Evolutionary conservation across 2,113 vertebrate species (phyloP), one percentile per base, ranked within the genome.

Genomic region (Paedocypris sp.): DNA sequence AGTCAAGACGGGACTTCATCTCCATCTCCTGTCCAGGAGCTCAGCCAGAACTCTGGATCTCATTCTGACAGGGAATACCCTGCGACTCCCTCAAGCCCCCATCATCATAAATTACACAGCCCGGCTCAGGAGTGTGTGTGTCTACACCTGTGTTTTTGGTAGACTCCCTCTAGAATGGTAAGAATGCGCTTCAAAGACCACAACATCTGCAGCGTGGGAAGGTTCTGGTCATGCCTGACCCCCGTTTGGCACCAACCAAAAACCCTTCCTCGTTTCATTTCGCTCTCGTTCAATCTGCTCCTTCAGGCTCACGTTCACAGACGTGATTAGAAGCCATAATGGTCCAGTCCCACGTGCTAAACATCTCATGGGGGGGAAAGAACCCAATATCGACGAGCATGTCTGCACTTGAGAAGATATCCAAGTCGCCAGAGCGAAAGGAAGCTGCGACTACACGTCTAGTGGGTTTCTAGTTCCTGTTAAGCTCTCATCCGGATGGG

Each of bases 141-240:
- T 51, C 46, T 15, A 47, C 47, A 43, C 35, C 29, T 47, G 9
- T 54, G 33, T 33, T 42, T 36, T 43, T 35, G 45, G 43, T 60
- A 43, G 39, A 59, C 46, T 57, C 45, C 50, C 33, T 41, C 46
- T 53, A 41, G 52, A 39, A 62, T 43, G 36, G 32, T 43, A 47
- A 53, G 49, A 63, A 71, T 60, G 48, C 35, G 23, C 62, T 71
- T 68, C 57, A 68, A 59, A 65, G 62, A 43, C 15, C 25, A 48
- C 19, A 54, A 46, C 68, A 66, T 62, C 58, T 71, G 62, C 45
- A 47, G 22, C 12, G 47, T 13, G 33, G 12, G 19, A 47, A 60
- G 60, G 60, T 64, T 35, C 43, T 48, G 36, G 39, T 26, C 26
- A 29, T 47, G 26, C 33, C 54, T 64, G 56, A 64, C 64, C 45